Evolutionary conservation across 2,888 invertebrate species (phyloP), one percentile per base, ranked within the genome.

Genomic region (Lepidocyrtoides sp.): DNA sequence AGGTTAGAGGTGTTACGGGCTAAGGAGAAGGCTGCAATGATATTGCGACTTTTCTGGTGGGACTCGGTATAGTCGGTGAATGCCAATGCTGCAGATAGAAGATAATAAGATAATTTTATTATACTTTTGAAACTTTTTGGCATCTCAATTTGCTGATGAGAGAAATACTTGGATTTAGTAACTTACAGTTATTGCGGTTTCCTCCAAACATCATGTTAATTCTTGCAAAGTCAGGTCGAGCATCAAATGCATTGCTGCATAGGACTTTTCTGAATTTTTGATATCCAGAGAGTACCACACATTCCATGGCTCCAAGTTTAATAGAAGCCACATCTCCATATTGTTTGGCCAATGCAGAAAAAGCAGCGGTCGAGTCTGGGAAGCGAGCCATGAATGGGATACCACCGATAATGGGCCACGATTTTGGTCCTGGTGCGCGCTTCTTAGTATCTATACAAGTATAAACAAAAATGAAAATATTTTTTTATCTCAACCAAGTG

Each of bases 101-200:
- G n/a, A n/a, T n/a, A n/a, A n/a, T n/a, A n/a, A n/a, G n/a, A n/a
- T n/a, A n/a, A n/a, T n/a, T n/a, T n/a, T 93, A 82, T 54, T 94
- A 93, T 41, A 10, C 41, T 41, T 7, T 41, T 41, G 41, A 41
- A 41, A n/a, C n/a, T n/a, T n/a, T n/a, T n/a, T n/a, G n/a, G n/a
- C n/a, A n/a, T n/a, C n/a, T n/a, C n/a, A n/a, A n/a, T n/a, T n/a
- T n/a, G n/a, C n/a, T n/a, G n/a, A n/a, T n/a, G n/a, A n/a, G n/a
- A n/a, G n/a, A n/a, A n/a, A n/a, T 36, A 7, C 36, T 36, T 29
- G 93, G 94, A 91, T 14, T 54, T 60, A 5, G 32, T 14, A 12
- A 96, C 98, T 98, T 95, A 98, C 98, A 98, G 95, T 98, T 98
- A 95, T 98, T 97, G 87, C 98, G 96, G 95, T 98, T 97, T 36